These are phyloP conservation scores for Astreopora myriophthalma DNA, from an alignment of 64 coral and sea anemone genomes.

Conservation along the genomic window DNA sequence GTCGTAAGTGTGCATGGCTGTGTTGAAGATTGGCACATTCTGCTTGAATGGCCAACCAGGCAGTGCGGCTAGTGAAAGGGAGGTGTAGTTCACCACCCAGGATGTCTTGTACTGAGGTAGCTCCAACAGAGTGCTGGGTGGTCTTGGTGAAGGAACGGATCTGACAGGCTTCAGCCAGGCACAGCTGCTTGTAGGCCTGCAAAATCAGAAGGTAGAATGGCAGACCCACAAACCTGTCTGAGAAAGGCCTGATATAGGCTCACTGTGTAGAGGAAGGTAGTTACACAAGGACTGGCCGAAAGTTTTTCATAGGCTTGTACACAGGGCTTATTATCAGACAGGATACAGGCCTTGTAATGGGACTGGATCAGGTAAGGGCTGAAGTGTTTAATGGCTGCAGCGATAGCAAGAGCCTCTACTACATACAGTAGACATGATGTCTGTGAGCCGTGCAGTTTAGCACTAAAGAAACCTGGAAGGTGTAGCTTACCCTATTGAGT, in stretches of 20 bases:
- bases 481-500: too few relatives aligned
- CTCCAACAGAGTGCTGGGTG: neutral
- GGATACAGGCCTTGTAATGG: too few relatives aligned
- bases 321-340: neutral
- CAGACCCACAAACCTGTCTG: too few relatives aligned
- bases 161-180: neutral
- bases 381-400: neutral
- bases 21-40: neutral
- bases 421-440: neutral
- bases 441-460: neutral
- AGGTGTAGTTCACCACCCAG: neutral
- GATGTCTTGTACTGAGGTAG: neutral
- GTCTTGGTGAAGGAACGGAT: neutral
- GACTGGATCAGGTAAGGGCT: too few relatives aligned
- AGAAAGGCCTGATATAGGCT: too few relatives aligned
- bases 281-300: too few relatives aligned
- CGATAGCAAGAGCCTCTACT: neutral
- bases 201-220: too few relatives aligned
- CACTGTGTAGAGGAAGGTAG: too few relatives aligned
- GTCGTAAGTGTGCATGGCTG: neutral
- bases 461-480: neutral
- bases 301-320: too few relatives aligned
- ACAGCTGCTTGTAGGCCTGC: neutral
- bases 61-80: too few relatives aligned
- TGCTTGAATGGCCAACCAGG: neutral